Percentiles rank a stretch among this genome's conserved stretches.
These are phyloP conservation scores for Nephila pilipes DNA, from an alignment of 1,140 invertebrate genomes.

Conservation along the genomic window DNA sequence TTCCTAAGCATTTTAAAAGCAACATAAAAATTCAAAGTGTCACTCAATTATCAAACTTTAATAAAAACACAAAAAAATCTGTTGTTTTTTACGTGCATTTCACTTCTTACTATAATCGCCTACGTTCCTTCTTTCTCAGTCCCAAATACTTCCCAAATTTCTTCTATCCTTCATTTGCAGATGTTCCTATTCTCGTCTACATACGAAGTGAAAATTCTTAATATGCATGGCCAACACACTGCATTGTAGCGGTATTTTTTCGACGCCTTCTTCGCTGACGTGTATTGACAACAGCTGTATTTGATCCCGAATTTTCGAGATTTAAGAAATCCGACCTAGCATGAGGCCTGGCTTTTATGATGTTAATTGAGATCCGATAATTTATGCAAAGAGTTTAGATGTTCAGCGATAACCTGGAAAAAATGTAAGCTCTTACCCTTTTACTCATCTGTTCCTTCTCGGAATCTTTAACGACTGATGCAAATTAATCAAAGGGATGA, in stretches of 20 bases:
- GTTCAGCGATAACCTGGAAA: background rate
- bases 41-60: constrained; percentile 4
- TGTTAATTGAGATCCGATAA: constrained; percentile 69
- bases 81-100: background rate
- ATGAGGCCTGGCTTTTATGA: constrained; percentile 42
- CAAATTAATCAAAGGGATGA: constrained; percentile 17
- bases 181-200: background rate
- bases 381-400: constrained; percentile 47
- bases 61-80: background rate
- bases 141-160: background rate
- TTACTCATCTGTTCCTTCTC: background rate
- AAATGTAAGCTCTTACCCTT: background rate
- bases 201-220: background rate
- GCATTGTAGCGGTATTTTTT: background rate
- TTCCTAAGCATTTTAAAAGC: background rate
- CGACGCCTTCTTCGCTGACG: background rate
- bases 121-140: background rate
- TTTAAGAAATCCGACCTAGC: constrained; percentile 16
- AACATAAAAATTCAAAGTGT: constrained; percentile 1
- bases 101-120: background rate
- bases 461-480: constrained; percentile 15
- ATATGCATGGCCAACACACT: background rate
- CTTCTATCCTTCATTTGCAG: constrained; percentile 7
- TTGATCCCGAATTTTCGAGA: background rate
- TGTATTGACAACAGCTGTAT: constrained; percentile 27